A percentile compares a stretch with the other conserved stretches of the same genome.
Evolutionary conservation across 2,797 vertebrate species (phyloP).

Genomic region (Mormyrus hasselquistii): DNA sequence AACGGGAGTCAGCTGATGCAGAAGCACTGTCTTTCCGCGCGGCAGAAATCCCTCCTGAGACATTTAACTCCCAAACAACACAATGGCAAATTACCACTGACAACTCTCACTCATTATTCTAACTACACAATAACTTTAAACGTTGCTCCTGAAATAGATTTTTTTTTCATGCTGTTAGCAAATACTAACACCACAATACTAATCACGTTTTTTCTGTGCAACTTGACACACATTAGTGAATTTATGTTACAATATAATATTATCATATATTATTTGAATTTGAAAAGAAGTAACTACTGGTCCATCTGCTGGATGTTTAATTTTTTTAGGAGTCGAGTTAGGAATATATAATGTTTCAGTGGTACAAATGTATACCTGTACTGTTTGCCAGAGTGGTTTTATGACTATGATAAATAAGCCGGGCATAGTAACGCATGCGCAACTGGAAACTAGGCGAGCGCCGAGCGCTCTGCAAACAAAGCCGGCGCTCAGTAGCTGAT

Average conservation of each 20-base stretch:
- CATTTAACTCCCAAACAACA: background rate
- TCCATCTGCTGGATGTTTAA: background rate
- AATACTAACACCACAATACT: background rate
- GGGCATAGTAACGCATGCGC: background rate
- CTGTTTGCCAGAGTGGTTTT: background rate
- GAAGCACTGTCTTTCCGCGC: background rate
- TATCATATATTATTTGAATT: background rate
- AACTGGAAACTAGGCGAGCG: background rate
- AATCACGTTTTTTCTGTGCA: background rate
- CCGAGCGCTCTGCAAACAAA: background rate
- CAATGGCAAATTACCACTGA: background rate
- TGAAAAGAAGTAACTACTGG: background rate
- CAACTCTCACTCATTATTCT: background rate
- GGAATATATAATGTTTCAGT: background rate
- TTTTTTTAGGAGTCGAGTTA: background rate
- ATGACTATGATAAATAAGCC: background rate
- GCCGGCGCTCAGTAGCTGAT: background rate
- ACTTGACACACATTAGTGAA: background rate
- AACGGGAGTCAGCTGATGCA: background rate
- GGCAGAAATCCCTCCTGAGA: background rate
- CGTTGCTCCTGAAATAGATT: background rate
- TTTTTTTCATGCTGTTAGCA: background rate
- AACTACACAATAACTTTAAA: background rate
- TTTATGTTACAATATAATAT: background rate
- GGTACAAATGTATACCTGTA: background rate